These are phyloP conservation scores for Anaspis maculata DNA, from an alignment of 2,888 invertebrate genomes.

Conservation along the genomic window DNA sequence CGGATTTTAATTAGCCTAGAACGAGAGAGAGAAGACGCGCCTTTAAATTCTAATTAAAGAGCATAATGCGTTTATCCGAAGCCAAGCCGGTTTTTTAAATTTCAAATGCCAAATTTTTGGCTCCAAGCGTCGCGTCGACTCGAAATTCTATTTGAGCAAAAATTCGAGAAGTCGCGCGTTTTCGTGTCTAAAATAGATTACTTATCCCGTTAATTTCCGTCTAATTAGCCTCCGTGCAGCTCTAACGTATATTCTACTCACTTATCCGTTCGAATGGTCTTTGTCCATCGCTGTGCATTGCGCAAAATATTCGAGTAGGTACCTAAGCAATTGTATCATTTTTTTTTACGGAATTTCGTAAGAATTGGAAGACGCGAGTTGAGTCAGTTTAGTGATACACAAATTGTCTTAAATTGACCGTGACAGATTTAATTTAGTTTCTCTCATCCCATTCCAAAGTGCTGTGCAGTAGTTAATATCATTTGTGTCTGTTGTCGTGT, in stretches of 20 bases:
- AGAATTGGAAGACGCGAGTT: too few relatives aligned
- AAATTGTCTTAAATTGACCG: constrained; percentile 38
- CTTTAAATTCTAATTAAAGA: constrained; percentile 27
- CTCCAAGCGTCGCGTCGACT: constrained; percentile 26
- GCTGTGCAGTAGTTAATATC: too few relatives aligned
- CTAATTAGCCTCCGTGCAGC: constrained; percentile 1
- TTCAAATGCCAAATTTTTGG: constrained; percentile 45
- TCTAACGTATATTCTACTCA: too few relatives aligned
- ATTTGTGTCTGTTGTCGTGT: too few relatives aligned
- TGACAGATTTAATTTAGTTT: constrained; percentile 36
- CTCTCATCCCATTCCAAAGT: constrained; percentile 10
- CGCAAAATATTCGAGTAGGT: too few relatives aligned
- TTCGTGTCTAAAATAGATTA: constrained; percentile 34
- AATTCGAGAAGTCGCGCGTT: constrained; percentile 31
- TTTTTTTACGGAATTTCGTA: too few relatives aligned
- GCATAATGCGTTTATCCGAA: constrained; percentile 19
- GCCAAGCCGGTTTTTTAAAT: constrained; percentile 32
- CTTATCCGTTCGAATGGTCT: too few relatives aligned
- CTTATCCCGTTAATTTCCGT: constrained; percentile 9
- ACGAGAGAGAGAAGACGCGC: constrained; percentile 3
- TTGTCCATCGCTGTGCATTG: too few relatives aligned
- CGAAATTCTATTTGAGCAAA: constrained; percentile 38
- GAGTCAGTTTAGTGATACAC: too few relatives aligned
- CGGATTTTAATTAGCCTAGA: constrained; percentile 14
- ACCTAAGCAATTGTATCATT: too few relatives aligned